phyloP scores from a whole-genome alignment of 1,140 invertebrate genomes.

The Ips typographus region DNA sequence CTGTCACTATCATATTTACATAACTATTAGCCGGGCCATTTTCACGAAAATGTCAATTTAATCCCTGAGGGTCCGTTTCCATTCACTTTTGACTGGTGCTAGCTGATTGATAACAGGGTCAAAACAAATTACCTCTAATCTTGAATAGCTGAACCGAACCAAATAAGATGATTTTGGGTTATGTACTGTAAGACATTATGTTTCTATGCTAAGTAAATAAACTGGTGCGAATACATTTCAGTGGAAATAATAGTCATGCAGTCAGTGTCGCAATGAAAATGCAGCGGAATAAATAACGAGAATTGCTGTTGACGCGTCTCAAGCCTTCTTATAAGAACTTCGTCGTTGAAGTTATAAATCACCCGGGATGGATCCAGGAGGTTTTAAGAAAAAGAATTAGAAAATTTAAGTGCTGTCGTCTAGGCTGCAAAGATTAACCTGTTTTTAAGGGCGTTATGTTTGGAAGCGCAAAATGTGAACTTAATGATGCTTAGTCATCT shows the following conservation, averaged over 20 bases:
- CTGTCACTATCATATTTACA: background rate
- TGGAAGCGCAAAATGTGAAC: background rate
- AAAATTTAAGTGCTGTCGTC: background rate
- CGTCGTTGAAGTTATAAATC: background rate
- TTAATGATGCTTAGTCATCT: background rate
- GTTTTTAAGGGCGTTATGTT: conserved; percentile 1
- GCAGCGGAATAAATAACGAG: background rate
- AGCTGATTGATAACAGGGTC: conserved; percentile 1
- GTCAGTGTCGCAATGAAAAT: background rate
- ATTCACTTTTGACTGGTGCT: background rate
- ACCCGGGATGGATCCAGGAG: background rate
- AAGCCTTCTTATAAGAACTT: conserved; percentile 1
- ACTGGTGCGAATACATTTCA: background rate
- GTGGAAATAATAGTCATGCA: conserved; percentile 2
- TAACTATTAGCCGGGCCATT: background rate
- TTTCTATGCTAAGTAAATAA: background rate
- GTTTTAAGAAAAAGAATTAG: conserved; percentile 3
- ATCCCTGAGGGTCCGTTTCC: background rate
- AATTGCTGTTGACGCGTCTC: background rate
- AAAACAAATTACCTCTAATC: background rate
- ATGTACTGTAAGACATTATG: background rate
- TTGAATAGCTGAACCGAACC: background rate
- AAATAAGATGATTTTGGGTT: background rate
- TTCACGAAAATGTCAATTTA: conserved; percentile 1
- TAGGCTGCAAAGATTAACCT: background rate